These are phyloP conservation scores for Brachypodius melanocephalos DNA, from an alignment of 2,113 vertebrate genomes.

Conservation along the genomic window DNA sequence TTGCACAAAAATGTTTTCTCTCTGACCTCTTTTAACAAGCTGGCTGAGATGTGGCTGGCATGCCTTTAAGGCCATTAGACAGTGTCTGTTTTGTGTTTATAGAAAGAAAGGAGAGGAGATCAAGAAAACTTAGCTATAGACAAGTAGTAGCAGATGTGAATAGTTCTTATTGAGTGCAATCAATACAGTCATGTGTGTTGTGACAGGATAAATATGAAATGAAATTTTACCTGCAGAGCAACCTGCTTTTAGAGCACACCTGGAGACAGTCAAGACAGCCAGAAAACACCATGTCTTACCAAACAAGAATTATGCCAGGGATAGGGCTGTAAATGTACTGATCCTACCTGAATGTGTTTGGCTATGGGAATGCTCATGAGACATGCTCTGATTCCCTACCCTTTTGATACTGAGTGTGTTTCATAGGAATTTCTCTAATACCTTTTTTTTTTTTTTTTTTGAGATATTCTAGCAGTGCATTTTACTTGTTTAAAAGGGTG, in stretches of 20 bases:
- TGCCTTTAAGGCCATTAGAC: neutral
- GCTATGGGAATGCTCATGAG: neutral
- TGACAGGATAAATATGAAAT: neutral
- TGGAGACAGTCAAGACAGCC: neutral
- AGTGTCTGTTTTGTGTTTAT: neutral
- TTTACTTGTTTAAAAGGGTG: neutral
- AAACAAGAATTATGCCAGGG: neutral
- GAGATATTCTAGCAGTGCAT: neutral
- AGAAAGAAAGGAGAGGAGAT: neutral
- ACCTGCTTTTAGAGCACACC: neutral
- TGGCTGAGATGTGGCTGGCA: neutral
- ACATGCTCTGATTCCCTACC: neutral
- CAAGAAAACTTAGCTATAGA: neutral
- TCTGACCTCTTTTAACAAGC: neutral
- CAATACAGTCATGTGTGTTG: accelerated
- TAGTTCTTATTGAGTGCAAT: neutral
- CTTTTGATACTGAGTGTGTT: neutral
- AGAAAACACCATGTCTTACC: neutral
- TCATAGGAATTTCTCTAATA: neutral
- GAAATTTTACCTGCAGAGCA: neutral
- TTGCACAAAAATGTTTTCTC: neutral
- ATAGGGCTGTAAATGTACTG: neutral
- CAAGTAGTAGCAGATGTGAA: neutral
- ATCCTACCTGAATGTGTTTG: neutral
- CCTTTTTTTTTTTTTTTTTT: neutral